Evolutionary conservation across 2,113 vertebrate genomes (phyloP).

Genomic region (Semnopithecus entellus): DNA sequence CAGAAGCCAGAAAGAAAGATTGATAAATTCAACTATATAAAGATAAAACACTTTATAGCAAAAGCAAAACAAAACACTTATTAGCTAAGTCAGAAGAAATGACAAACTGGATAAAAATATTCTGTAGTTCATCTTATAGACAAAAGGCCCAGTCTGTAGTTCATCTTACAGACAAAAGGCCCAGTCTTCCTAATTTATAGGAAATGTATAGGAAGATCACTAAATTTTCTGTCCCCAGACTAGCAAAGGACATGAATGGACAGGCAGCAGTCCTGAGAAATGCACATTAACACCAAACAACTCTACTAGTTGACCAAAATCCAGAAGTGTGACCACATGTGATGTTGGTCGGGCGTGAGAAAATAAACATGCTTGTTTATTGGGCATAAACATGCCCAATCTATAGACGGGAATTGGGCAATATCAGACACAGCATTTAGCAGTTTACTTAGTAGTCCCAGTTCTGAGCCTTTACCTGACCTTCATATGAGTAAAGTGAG

Average conservation of each 20-base stretch:
- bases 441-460: not conserved
- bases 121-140: not conserved
- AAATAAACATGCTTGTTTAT: not conserved
- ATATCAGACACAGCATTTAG: not conserved
- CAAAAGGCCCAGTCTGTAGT: not conserved
- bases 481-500: not conserved
- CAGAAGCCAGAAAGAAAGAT: not conserved
- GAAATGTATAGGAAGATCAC: not conserved
- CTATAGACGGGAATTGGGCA: not conserved
- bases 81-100: not conserved
- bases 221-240: not conserved
- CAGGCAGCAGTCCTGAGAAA: not conserved
- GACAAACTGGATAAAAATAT: not conserved
- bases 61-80: not conserved
- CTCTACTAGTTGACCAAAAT: not conserved
- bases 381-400: too few relatives aligned
- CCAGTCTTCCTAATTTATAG: not conserved
- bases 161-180: not conserved
- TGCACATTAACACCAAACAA: not conserved
- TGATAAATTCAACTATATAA: not conserved
- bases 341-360: not conserved
- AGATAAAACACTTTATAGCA: not conserved
- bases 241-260: not conserved
- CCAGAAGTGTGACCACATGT: too few relatives aligned
- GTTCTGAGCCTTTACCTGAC: not conserved